Evolutionary conservation across 2,888 invertebrate species (phyloP), one percentile per base, ranked within the genome.

Genomic region (Abrostola tripartita): DNA sequence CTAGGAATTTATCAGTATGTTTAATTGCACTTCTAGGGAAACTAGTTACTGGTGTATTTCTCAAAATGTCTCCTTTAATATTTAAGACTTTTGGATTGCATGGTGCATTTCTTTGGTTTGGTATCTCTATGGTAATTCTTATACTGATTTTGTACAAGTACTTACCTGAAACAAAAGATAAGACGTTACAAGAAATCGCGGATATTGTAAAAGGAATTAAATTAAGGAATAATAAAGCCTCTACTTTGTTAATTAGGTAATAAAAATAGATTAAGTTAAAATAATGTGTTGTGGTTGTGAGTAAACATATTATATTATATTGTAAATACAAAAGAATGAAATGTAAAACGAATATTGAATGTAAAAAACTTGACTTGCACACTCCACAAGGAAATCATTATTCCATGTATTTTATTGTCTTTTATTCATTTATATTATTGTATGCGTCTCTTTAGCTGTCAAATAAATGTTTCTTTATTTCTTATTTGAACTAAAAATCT

Each of bases 111-210:
- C 51, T 87, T 0, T 68, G 70, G 9, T 87, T 81, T 52, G 86
- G 76, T 1, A 38, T 83, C 24, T 35, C 49, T 6, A 70, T 79
- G 5, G 42, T 71, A 0, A 10, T 78, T 0, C 54, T 47, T 36
- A 57, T 82, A 10, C 10, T 76, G 5, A 6, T 85, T 5, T 55
- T 86, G 37, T 85, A 82, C 40, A 82, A 69, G 58, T 84, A 84
- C 70, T 65, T 88, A 14, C 88, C 88, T 1, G 88, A 88, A 75
- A 88, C 86, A 5, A 89, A 88, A 74, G 82, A 87, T 57, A 87
- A 84, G 55, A 88, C 88, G 0, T 62, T 87, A 9, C 76, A 85
- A 62, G 82, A 88, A 81, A 85, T 88, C 49, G 61, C 78, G 14
- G 80, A 82, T 44, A 64, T 58, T 51, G 74, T 85, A 1, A 61